A percentile compares a stretch with the other conserved stretches of the same genome.
phyloP scores from a whole-genome alignment of 1,140 invertebrate species.

The Drosophila eugracilis region DNA sequence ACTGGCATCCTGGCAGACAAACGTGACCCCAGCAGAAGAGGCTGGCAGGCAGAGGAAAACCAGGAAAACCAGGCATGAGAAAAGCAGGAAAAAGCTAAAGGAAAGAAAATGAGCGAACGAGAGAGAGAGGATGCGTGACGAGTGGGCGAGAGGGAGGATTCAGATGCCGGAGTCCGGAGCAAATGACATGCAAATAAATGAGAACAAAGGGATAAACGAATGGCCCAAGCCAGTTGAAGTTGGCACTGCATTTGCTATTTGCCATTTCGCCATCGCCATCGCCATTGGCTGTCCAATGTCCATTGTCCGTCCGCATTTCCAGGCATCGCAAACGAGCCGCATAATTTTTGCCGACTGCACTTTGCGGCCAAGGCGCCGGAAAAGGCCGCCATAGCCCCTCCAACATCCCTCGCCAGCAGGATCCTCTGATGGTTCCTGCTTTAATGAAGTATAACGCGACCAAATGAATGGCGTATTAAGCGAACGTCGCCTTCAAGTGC shows the following conservation, averaged over 20 bases:
- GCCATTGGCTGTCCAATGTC: constrained; percentile 12
- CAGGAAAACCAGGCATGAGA: constrained; percentile 6
- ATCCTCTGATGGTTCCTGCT: constrained; percentile 51
- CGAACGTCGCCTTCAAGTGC: constrained; percentile 69
- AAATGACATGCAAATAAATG: constrained; percentile 83
- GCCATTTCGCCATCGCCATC: constrained; percentile 35
- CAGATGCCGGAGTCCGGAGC: constrained; percentile 43
- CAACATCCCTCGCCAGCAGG: neutral
- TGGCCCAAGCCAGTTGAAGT: constrained; percentile 58
- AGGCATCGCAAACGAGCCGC: constrained; percentile 75
- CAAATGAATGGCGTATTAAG: constrained; percentile 82
- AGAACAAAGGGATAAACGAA: constrained; percentile 81
- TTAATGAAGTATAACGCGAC: constrained; percentile 80
- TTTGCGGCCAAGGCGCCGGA: constrained; percentile 74
- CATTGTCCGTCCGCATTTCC: constrained; percentile 37
- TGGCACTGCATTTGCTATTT: constrained; percentile 56
- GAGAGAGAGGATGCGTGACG: neutral
- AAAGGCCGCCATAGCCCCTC: constrained; percentile 20
- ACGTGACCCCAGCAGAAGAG: constrained; percentile 62
- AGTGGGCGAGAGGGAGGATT: neutral
- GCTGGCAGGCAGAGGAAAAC: constrained; percentile 8
- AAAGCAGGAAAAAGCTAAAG: constrained; percentile 10
- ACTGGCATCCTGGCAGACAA: constrained; percentile 76
- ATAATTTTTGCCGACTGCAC: constrained; percentile 81
- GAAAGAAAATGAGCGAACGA: constrained; percentile 24